These are phyloP conservation scores for Nesometra sesokonis DNA, from an alignment of 35 echinoderm and acorn worm species.

Conservation along the genomic window DNA sequence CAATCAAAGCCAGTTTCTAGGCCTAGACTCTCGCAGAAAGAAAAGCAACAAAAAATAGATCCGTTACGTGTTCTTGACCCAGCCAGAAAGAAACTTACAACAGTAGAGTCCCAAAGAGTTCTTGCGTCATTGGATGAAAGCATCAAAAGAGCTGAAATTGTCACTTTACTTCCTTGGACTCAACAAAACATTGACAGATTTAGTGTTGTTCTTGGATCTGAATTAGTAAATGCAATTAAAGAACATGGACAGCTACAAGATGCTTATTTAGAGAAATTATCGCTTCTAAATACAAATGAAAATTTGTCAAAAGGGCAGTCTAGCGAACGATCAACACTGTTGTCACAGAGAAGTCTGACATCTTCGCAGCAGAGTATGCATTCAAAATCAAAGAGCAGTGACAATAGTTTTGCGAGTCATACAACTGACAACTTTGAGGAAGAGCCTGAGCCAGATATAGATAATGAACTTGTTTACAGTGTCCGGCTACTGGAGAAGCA, in stretches of 20 bases:
- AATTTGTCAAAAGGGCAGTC: background rate
- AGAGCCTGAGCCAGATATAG: background rate
- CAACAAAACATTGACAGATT: conserved; percentile 70
- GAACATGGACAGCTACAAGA: conserved; percentile 64
- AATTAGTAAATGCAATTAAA: conserved; percentile 43
- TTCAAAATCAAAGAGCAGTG: conserved; percentile 6
- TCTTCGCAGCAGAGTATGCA: background rate
- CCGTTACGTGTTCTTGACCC: conserved; percentile 89
- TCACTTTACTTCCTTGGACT: conserved; percentile 60
- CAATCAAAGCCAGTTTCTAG: conserved; percentile 31
- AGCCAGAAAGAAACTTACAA: conserved; percentile 92
- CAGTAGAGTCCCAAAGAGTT: conserved; percentile 83
- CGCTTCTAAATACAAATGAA: conserved; percentile 35
- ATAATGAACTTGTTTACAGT: conserved; percentile 43
- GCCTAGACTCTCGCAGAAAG: background rate
- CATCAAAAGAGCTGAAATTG: conserved; percentile 72
- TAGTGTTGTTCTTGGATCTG: conserved; percentile 47
- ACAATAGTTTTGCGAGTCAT: background rate
- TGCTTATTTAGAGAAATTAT: conserved; percentile 35
- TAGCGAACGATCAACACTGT: background rate
- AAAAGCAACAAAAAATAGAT: conserved; percentile 61
- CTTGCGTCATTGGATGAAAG: conserved; percentile 76
- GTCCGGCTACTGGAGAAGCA: conserved; percentile 48
- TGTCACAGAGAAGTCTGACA: conserved; percentile 8
- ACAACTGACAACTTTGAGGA: background rate